Evolutionary conservation across 2,797 vertebrate species (phyloP).

Genomic region (Cossypha niveicapilla): DNA sequence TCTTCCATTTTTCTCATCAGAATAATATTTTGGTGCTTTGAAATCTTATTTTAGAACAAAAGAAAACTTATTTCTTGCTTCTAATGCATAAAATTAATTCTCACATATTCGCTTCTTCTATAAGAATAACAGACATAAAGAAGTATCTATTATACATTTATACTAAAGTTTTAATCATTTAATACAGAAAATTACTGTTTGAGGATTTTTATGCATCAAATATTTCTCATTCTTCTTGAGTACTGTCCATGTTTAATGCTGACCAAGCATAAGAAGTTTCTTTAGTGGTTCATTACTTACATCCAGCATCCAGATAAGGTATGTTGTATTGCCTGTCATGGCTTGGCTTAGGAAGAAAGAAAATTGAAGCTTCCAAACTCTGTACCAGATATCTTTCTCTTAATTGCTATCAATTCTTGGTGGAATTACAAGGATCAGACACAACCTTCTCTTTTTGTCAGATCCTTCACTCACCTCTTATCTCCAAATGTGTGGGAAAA

Average conservation of each 20-base stretch:
- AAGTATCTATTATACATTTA: not conserved
- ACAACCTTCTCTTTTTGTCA: not conserved
- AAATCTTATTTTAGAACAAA: not conserved
- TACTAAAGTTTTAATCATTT: not conserved
- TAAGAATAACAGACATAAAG: not conserved
- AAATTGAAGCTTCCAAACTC: not conserved
- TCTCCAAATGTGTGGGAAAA: not conserved
- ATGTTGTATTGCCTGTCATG: not conserved
- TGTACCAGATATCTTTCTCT: not conserved
- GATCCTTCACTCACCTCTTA: not conserved
- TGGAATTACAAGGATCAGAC: not conserved
- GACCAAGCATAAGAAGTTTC: not conserved
- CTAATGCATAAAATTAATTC: not conserved
- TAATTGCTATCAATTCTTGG: not conserved
- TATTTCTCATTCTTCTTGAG: not conserved
- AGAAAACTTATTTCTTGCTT: not conserved
- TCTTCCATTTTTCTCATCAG: not conserved
- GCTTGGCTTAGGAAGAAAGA: not conserved
- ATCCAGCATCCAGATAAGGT: not conserved
- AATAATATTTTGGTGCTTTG: not conserved
- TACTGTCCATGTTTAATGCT: not conserved
- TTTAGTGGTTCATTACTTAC: not conserved
- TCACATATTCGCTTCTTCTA: not conserved
- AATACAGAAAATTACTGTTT: not conserved
- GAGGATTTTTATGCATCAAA: not conserved